Evolutionary conservation across 2,113 vertebrate species (phyloP), one percentile per base, ranked within the genome.

Genomic region (Proteles cristata): DNA sequence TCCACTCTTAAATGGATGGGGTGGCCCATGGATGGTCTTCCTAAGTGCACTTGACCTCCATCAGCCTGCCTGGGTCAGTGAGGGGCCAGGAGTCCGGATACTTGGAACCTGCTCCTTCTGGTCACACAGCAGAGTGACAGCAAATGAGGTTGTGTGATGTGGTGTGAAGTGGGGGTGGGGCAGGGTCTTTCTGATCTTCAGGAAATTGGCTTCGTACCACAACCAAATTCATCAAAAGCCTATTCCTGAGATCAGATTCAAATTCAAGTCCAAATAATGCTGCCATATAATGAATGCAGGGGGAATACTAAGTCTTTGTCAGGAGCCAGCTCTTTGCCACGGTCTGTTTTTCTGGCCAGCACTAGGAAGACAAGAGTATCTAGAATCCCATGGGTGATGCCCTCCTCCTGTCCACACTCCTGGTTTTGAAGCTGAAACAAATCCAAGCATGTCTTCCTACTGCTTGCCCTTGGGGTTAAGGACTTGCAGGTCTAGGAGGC

Each of bases 1-100:
- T 85, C 19, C 1, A 17, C 10, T 7, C 53, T 31, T 11, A 7
- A 45, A 2, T 31, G 15, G 35, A 79, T 0, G 0, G 21, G 39
- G 39, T 35, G 69, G 48, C 19, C 68, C 16, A 25, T 16, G 2
- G 14, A 63, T 2, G 23, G 16, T 80, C 43, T 77, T 14, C 19
- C 8, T 14, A 2, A 19, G 31, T 43, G 6, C 21, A 74, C 26
- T 3, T 85, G 48, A 61, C 21, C 28, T 73, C 35, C 45, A 21
- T 33, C 15, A 2, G 14, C 5, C 88, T 15, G 1, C 43, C 43
- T 48, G 26, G 39, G 39, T 63, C 80, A 88, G 48, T 3, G 6
- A 68, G 25, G 25, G 8, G 11, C n/a, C 7, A 8, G 21, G 2
- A 7, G n/a, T 68, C 45, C 9, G 15, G 11, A 53, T 12, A 14